Conservation (phyloP, 2,113 vertebrate species). For the Micronycteris hirsuta region DNA sequence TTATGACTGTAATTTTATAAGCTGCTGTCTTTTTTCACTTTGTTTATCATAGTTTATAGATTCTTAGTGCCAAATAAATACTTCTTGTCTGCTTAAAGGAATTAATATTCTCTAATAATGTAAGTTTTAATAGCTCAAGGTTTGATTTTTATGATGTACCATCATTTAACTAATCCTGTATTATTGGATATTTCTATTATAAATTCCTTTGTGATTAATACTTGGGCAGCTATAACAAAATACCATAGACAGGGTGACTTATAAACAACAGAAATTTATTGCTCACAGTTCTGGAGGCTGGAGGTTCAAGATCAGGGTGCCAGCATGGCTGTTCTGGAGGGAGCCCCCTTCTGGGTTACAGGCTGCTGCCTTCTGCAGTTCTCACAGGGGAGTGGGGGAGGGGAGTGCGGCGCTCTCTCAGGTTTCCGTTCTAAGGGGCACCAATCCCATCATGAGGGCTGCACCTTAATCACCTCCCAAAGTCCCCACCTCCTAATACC, state of each 20-base stretch:
- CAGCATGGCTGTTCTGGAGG: background rate
- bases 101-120: background rate
- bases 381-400: background rate
- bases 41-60: background rate
- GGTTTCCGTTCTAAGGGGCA: background rate
- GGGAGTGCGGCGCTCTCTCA: no score
- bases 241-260: background rate
- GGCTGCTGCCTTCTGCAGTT: background rate
- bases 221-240: background rate
- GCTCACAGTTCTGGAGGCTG: background rate
- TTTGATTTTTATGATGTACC: background rate
- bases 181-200: background rate
- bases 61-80: conserved; percentile 9
- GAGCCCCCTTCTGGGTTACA: background rate
- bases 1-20: background rate
- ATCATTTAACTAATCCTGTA: background rate
- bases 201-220: background rate
- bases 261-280: background rate
- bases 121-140: background rate
- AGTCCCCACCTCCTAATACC: background rate
- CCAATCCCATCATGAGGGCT: no score
- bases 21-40: background rate
- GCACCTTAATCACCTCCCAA: background rate
- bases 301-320: background rate
- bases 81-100: background rate